phyloP scores from a whole-genome alignment of 2,888 invertebrate genomes.

The Gymnosoma rotundatum region DNA sequence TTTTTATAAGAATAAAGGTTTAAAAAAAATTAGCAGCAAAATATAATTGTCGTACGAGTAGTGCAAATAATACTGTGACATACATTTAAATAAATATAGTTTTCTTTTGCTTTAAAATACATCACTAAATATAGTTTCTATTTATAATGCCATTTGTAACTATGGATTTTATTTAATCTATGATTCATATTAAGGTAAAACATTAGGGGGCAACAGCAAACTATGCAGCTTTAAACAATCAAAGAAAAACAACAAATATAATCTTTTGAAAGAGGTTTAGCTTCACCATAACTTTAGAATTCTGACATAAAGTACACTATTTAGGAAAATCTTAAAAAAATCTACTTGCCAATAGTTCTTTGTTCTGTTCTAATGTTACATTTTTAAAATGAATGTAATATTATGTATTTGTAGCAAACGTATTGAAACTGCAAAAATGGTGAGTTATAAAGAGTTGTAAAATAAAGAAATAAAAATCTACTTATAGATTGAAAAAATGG shows the following conservation, averaged over 20 bases:
- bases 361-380: constrained; percentile 4
- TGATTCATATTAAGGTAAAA: constrained; percentile 8
- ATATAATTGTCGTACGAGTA: background rate
- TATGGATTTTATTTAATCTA: constrained; percentile 43
- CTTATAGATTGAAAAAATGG: no score
- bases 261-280: background rate
- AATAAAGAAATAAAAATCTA: no score
- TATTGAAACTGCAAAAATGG: constrained; percentile 22
- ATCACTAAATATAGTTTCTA: constrained; percentile 15
- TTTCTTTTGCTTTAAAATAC: constrained; percentile 28
- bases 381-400: background rate
- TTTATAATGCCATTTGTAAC: constrained; percentile 29
- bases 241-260: background rate
- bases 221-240: background rate
- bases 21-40: background rate
- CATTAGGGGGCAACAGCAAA: constrained; percentile 19
- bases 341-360: no score
- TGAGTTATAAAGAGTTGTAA: no score
- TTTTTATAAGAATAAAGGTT: constrained; percentile 4
- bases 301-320: no score
- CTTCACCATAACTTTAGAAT: no score
- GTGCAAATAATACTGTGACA: background rate
- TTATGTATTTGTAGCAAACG: background rate
- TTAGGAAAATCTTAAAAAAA: no score
- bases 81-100: constrained; percentile 16